Percentiles rank a stretch among this genome's conserved stretches.
These are phyloP conservation scores for Litoditis marina DNA, from an alignment of 2,888 invertebrate species.

Conservation along the genomic window DNA sequence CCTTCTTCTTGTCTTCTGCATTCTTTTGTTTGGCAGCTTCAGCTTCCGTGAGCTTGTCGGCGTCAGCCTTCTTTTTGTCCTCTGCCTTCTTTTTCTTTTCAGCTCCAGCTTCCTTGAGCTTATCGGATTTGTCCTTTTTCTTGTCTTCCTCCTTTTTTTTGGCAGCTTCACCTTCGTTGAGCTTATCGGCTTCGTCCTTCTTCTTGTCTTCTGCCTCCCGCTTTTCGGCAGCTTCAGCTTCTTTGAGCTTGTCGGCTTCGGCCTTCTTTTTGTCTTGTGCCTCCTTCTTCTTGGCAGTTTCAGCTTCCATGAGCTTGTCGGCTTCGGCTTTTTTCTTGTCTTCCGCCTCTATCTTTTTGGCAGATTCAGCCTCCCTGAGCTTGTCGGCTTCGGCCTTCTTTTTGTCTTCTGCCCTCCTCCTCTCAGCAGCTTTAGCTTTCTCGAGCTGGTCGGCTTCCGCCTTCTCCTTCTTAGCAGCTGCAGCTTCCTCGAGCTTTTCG, in stretches of 20 bases:
- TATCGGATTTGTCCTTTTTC: constrained; percentile 10
- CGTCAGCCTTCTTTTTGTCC: background rate
- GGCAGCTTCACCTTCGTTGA: no score
- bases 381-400: constrained; percentile 11
- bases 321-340: background rate
- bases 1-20: background rate
- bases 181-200: constrained; percentile 6
- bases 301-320: background rate
- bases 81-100: background rate
- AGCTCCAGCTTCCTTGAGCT: background rate
- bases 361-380: constrained; percentile 6
- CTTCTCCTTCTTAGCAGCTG: constrained; percentile 4
- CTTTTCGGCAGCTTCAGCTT: constrained; percentile 2
- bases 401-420: constrained; percentile 4
- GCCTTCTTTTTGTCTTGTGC: constrained; percentile 1
- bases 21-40: background rate
- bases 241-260: constrained; percentile 11
- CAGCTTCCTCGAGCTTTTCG: background rate
- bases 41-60: background rate
- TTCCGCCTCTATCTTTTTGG: constrained; percentile 5
- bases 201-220: background rate
- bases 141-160: background rate
- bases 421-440: constrained; percentile 1
- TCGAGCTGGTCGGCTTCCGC: constrained; percentile 2
- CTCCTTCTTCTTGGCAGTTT: constrained; percentile 7